phyloP scores from a whole-genome alignment of 2,113 vertebrate genomes.

The Thalassoma bifasciatum region DNA sequence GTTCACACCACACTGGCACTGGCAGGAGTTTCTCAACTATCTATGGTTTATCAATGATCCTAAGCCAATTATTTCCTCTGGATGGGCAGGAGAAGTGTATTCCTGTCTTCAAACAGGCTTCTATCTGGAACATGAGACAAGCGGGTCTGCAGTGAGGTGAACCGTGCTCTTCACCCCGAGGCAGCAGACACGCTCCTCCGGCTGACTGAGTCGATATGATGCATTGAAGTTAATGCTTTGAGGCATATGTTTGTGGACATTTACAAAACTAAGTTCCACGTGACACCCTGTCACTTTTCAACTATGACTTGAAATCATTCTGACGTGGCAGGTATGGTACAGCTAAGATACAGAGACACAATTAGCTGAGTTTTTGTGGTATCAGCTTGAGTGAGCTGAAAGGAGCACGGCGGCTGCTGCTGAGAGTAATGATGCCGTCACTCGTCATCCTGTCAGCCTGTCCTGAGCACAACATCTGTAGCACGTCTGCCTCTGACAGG shows the following conservation, averaged over 20 bases:
- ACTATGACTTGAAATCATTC: conserved; percentile 42
- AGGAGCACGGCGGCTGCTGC: conserved; percentile 55
- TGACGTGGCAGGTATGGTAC: conserved; percentile 48
- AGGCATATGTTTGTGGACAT: conserved; percentile 44
- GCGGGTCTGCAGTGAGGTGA: conserved; percentile 45
- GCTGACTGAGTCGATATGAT: conserved; percentile 44
- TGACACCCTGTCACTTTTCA: conserved; percentile 29
- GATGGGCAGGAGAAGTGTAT: conserved; percentile 13
- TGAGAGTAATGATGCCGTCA: conserved; percentile 77
- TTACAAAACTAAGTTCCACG: conserved; percentile 37
- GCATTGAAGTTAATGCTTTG: conserved; percentile 38
- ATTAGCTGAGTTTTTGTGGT: conserved; percentile 72
- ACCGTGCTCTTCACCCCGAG: conserved; percentile 34
- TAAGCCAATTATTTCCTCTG: conserved; percentile 54
- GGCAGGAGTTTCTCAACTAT: conserved; percentile 16
- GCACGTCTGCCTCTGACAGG: conserved; percentile 72
- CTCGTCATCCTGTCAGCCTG: conserved; percentile 73
- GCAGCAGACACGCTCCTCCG: conserved; percentile 28
- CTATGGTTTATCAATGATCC: conserved; percentile 32
- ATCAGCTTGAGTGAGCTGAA: conserved; percentile 54
- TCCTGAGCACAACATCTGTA: conserved; percentile 75
- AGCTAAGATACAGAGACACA: conserved; percentile 50
- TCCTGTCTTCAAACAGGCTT: conserved; percentile 38
- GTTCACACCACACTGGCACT: conserved; percentile 10
- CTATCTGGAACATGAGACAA: conserved; percentile 41